Conservation (phyloP, 2,113 vertebrate species). For the Monarcha castaneiventris region DNA sequence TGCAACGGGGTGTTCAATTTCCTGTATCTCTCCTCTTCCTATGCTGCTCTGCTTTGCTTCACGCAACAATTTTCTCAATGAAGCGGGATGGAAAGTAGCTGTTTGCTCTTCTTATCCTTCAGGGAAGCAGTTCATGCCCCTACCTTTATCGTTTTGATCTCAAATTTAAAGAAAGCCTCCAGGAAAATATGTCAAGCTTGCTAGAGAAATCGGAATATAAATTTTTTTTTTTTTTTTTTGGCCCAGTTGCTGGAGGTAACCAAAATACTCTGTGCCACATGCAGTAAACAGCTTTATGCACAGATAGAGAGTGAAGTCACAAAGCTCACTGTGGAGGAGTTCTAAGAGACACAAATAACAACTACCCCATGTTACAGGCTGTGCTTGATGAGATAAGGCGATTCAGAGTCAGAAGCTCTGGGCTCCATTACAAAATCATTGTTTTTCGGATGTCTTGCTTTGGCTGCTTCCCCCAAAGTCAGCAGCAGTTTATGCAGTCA, state of each 20-base stretch:
- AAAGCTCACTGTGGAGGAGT: neutral
- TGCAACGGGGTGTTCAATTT: neutral
- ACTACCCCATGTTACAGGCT: neutral
- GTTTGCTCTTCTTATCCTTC: constrained; percentile 12
- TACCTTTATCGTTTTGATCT: neutral
- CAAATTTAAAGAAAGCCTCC: neutral
- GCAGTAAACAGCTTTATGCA: neutral
- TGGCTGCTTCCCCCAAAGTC: neutral
- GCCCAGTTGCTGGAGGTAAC: neutral
- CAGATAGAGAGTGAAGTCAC: neutral
- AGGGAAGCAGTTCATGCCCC: neutral
- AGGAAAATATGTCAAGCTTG: constrained; percentile 1
- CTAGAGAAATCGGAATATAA: neutral
- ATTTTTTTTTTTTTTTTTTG: neutral
- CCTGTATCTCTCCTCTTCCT: neutral
- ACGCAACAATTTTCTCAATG: neutral
- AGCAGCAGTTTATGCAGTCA: neutral
- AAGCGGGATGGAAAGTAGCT: neutral
- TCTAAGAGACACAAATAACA: neutral
- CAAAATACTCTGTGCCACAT: neutral
- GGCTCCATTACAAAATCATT: neutral
- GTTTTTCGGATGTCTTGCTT: neutral
- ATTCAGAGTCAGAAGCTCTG: neutral
- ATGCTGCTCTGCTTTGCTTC: neutral
- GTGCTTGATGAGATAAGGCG: neutral